Percentiles rank a stretch among this genome's conserved stretches.
These are phyloP conservation scores for Nothocercus nigrocapillus DNA, from an alignment of 2,113 vertebrate species.

Conservation along the genomic window DNA sequence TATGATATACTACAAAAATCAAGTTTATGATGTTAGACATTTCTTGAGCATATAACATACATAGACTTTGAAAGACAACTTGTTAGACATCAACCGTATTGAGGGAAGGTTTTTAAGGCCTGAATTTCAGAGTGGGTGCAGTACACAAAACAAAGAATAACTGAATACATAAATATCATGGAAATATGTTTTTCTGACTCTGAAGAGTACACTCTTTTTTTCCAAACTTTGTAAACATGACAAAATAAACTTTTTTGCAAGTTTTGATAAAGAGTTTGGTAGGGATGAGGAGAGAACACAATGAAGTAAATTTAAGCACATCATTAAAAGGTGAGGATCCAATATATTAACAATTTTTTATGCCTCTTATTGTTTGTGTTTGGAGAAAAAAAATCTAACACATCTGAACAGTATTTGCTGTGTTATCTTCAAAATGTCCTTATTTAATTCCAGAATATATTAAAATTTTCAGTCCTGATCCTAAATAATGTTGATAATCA, in stretches of 20 bases:
- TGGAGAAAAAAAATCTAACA: not conserved
- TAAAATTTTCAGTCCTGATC: not conserved
- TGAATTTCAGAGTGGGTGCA: not conserved
- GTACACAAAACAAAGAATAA: not conserved
- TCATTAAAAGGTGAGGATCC: not conserved
- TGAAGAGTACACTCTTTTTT: not conserved
- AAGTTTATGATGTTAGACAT: not conserved
- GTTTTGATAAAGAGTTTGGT: not conserved
- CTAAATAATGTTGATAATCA: not conserved
- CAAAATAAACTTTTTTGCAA: rapidly evolving
- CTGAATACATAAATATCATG: not conserved
- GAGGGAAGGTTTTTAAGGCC: not conserved
- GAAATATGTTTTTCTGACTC: not conserved
- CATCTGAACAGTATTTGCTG: not conserved
- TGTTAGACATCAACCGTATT: not conserved
- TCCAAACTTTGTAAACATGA: not conserved
- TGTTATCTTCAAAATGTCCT: not conserved
- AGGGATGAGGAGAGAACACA: not conserved
- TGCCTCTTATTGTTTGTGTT: not conserved
- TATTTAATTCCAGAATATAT: not conserved
- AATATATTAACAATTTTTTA: not conserved
- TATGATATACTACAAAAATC: not conserved
- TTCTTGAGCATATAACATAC: not conserved
- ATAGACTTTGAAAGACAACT: not conserved
- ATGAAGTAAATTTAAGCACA: not conserved